phyloP scores from a whole-genome alignment of 2,888 invertebrate species.

The Syrista parreyssii region DNA sequence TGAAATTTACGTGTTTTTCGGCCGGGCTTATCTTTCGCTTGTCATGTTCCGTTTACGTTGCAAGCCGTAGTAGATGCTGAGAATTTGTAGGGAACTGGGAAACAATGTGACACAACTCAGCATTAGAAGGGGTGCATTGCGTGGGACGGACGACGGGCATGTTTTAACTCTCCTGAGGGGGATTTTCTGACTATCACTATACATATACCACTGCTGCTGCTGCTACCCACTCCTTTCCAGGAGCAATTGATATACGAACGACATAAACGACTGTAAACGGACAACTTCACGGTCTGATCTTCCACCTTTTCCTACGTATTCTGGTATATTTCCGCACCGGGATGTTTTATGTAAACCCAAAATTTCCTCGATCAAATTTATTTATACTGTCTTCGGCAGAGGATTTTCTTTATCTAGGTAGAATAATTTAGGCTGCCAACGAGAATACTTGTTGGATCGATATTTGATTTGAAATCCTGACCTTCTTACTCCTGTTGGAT shows the following conservation, averaged over 20 bases:
- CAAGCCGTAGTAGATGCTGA: neutral
- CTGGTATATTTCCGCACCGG: no score
- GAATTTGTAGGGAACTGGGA: neutral
- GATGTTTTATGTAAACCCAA: no score
- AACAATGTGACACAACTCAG: constrained; percentile 1
- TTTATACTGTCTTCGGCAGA: no score
- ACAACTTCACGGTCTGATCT: neutral
- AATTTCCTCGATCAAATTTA: no score
- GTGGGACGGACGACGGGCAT: neutral
- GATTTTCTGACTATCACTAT: neutral
- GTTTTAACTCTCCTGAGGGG: constrained; percentile 7
- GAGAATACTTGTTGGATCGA: no score
- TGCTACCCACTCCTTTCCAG: neutral
- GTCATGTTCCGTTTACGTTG: neutral
- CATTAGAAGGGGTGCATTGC: neutral
- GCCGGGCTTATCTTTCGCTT: neutral
- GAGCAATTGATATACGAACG: constrained; percentile 1
- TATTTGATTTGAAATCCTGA: no score
- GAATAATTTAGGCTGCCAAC: no score
- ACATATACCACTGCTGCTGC: neutral
- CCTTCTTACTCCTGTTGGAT: no score
- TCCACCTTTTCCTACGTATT: no score
- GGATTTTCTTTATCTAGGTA: no score
- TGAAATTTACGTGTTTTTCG: neutral
- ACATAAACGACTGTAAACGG: constrained; percentile 2